Evolutionary conservation across 2,888 invertebrate genomes (phyloP).

Genomic region (Melinopterus prodromus): DNA sequence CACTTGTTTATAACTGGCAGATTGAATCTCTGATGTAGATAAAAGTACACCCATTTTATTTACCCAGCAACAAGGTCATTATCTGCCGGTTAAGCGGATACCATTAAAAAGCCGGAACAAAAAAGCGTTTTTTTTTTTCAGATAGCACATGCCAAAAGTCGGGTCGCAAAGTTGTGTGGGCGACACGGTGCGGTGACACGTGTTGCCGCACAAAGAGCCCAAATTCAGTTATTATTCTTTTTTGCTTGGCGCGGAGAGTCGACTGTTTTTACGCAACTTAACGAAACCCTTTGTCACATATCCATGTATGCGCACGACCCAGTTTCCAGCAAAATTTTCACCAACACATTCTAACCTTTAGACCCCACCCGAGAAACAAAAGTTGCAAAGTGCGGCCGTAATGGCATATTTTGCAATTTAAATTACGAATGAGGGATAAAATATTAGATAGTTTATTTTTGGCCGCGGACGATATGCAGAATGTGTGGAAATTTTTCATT

Average conservation of each 20-base stretch:
- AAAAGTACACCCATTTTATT: neutral
- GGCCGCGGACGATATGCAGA: neutral
- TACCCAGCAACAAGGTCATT: neutral
- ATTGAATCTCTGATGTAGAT: neutral
- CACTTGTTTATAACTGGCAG: too few species aligned
- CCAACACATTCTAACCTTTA: neutral
- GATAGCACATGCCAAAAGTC: neutral
- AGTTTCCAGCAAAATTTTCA: neutral
- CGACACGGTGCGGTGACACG: neutral
- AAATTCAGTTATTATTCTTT: constrained; percentile 4
- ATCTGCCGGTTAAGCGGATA: neutral
- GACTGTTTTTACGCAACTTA: neutral
- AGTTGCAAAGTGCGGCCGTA: neutral
- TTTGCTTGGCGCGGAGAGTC: neutral
- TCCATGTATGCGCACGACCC: neutral
- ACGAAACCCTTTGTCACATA: neutral
- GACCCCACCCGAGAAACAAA: neutral
- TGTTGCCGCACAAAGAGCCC: neutral
- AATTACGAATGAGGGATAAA: neutral
- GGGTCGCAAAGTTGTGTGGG: too few species aligned
- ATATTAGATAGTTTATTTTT: neutral
- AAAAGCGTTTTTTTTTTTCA: neutral
- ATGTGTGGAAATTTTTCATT: neutral
- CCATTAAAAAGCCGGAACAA: neutral
- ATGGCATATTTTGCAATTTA: constrained; percentile 4